phyloP scores from a whole-genome alignment of 2,797 vertebrate genomes.

The Muscicapa striata region DNA sequence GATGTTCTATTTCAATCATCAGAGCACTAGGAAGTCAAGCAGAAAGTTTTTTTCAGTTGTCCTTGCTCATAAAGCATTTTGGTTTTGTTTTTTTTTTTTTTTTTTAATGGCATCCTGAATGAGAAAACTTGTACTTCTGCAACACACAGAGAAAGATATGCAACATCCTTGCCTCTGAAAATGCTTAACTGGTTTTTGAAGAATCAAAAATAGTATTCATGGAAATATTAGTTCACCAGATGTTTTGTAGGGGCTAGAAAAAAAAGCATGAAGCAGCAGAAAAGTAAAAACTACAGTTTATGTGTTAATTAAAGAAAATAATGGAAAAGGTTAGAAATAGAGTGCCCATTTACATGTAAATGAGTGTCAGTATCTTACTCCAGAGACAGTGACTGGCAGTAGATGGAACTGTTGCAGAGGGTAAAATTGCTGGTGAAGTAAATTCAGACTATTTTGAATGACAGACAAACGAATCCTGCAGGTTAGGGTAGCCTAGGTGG shows the following conservation, averaged over 20 bases:
- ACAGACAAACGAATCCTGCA: background rate
- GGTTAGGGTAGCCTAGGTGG: background rate
- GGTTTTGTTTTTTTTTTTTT: fast-evolving
- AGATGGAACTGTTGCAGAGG: background rate
- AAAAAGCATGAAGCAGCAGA: background rate
- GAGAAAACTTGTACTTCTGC: background rate
- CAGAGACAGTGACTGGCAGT: background rate
- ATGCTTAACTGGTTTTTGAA: background rate
- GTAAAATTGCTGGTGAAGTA: background rate
- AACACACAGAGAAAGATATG: fast-evolving
- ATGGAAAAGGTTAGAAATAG: background rate
- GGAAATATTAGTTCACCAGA: background rate
- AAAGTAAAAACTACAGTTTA: background rate
- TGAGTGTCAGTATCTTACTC: background rate
- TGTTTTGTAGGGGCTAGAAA: background rate
- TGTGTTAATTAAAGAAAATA: background rate
- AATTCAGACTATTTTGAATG: background rate
- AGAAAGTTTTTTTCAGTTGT: background rate
- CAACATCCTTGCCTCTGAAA: background rate
- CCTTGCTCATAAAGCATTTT: background rate
- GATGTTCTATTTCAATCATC: background rate
- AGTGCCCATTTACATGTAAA: background rate
- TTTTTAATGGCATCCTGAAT: background rate
- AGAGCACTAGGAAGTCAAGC: background rate
- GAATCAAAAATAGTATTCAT: background rate